Evolutionary conservation across 1,140 invertebrate species (phyloP).

Genomic region (Agraylea sexmaculata): DNA sequence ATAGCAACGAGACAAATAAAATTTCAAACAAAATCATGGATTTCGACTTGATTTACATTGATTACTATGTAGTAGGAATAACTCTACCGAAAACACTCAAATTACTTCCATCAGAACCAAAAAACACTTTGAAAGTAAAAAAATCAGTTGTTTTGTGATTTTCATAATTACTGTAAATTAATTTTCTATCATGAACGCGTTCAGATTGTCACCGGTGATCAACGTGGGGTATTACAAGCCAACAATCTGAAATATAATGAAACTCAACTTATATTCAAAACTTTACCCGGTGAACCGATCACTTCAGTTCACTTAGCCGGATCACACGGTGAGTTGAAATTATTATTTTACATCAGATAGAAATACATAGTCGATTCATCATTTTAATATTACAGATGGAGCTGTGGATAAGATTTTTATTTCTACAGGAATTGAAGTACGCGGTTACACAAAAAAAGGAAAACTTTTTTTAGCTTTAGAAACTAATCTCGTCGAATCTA

Average conservation of each 20-base stretch:
- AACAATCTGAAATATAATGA: conserved; percentile 19
- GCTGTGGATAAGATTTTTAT: conserved; percentile 18
- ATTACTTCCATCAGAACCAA: conserved; percentile 13
- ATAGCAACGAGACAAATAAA: neutral
- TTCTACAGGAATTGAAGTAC: conserved; percentile 17
- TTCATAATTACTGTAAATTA: no score
- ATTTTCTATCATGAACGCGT: no score
- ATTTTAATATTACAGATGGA: conserved; percentile 12
- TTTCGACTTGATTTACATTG: conserved; percentile 16
- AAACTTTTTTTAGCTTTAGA: conserved; percentile 19
- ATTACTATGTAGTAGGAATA: conserved; percentile 17
- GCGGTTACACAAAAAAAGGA: conserved; percentile 20
- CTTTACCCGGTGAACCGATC: conserved; percentile 19
- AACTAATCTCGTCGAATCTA: conserved; percentile 18
- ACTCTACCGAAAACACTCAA: conserved; percentile 17
- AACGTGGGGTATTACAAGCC: conserved; percentile 19
- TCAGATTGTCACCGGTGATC: conserved; percentile 17
- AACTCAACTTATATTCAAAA: conserved; percentile 19
- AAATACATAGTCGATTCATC: neutral
- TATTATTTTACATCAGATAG: neutral
- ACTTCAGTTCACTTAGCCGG: conserved; percentile 17
- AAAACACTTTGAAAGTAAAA: conserved; percentile 15
- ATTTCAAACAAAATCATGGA: conserved; percentile 13
- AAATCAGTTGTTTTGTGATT: no score
- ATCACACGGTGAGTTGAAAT: conserved; percentile 13